Evolutionary conservation across 2,113 vertebrate species (phyloP).

Genomic region (Sebastes fasciatus): DNA sequence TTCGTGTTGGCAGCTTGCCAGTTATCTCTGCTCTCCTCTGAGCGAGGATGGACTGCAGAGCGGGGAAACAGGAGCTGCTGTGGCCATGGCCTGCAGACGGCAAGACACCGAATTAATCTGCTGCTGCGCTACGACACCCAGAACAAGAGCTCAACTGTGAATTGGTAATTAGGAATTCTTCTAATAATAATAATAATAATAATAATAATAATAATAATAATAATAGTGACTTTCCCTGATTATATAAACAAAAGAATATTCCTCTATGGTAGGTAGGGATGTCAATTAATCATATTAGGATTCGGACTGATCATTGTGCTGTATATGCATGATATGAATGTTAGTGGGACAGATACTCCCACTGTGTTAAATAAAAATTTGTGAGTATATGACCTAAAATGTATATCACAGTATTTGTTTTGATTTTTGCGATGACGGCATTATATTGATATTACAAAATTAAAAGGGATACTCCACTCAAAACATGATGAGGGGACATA

Average conservation of each 20-base stretch:
- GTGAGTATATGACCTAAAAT: too few species aligned
- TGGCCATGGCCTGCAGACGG: slow-evolving; percentile 42
- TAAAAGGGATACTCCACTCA: too few species aligned
- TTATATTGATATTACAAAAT: too few species aligned
- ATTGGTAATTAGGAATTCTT: background rate
- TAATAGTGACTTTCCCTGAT: background rate
- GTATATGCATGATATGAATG: background rate
- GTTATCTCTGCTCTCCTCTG: slow-evolving; percentile 43
- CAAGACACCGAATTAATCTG: slow-evolving; percentile 11
- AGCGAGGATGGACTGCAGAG: slow-evolving; percentile 60
- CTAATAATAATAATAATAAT: background rate
- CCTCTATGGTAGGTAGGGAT: background rate
- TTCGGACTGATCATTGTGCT: background rate
- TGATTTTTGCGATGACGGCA: too few species aligned
- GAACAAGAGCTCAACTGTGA: slow-evolving; percentile 1
- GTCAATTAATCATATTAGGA: slow-evolving; percentile 3
- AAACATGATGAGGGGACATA: too few species aligned
- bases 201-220: slow-evolving; percentile 8
- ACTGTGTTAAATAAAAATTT: background rate
- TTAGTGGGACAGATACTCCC: background rate
- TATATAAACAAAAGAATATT: background rate
- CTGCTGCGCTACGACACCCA: background rate
- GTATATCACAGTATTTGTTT: too few species aligned
- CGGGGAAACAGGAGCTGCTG: slow-evolving; percentile 59
- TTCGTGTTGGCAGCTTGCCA: slow-evolving; percentile 60